phyloP scores from a whole-genome alignment of 1,140 invertebrate species.

The Orchestia grillus region DNA sequence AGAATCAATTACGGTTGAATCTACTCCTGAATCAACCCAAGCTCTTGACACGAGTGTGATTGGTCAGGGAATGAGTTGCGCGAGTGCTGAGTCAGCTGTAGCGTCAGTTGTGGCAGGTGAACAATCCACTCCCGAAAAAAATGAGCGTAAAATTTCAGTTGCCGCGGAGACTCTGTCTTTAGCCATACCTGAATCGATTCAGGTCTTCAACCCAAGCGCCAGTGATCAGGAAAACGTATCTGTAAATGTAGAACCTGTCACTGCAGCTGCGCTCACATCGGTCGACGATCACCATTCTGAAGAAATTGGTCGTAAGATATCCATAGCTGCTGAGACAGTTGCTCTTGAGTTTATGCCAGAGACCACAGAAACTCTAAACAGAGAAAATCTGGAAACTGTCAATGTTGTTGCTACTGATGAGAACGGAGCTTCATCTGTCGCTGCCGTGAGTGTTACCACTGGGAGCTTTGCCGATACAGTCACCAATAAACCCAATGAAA shows the following conservation, averaged over 20 bases:
- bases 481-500: not conserved
- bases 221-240: not conserved
- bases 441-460: constrained; percentile 5
- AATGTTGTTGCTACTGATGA: not conserved
- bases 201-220: not conserved
- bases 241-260: not conserved
- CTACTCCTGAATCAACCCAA: not conserved
- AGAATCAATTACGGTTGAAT: not conserved
- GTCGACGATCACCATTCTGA: not conserved
- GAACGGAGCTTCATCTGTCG: not conserved
- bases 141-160: constrained; percentile 2
- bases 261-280: not conserved
- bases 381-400: not conserved
- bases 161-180: constrained; percentile 19
- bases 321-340: constrained; percentile 34
- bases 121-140: not conserved
- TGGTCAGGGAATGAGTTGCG: not conserved
- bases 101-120: not conserved
- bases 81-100: not conserved
- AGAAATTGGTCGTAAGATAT: not conserved
- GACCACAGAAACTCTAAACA: not conserved
- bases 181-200: constrained; percentile 15
- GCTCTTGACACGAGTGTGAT: not conserved
- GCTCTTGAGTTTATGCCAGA: constrained; percentile 24
- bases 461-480: constrained; percentile 24